These are phyloP conservation scores for Dreissena polymorpha DNA, from an alignment of 1,140 invertebrate species.

Conservation along the genomic window DNA sequence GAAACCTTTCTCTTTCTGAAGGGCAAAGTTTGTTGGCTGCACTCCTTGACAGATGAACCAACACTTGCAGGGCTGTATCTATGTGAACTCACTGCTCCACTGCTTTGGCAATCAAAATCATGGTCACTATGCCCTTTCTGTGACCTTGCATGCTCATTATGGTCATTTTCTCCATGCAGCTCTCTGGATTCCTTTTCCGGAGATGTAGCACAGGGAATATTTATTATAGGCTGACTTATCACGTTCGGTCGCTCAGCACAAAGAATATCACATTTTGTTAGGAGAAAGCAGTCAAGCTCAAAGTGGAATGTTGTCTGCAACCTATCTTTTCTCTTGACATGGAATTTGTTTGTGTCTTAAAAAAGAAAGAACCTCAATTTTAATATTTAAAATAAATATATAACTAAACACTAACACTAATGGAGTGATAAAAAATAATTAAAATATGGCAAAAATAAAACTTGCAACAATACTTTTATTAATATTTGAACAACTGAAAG, in stretches of 20 bases:
- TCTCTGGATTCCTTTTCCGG: neutral
- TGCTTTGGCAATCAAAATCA: too few relatives aligned
- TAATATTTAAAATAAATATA: constrained; percentile 9
- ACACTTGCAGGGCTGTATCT: neutral
- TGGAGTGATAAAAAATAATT: too few relatives aligned
- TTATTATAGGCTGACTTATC: neutral
- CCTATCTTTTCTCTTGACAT: constrained; percentile 57
- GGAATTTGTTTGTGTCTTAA: constrained; percentile 56
- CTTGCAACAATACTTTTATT: too few relatives aligned
- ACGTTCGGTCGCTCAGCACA: neutral
- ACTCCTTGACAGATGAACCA: constrained; percentile 31
- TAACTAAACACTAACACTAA: too few relatives aligned
- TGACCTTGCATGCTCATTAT: too few relatives aligned
- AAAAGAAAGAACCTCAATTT: neutral
- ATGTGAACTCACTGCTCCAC: neutral
- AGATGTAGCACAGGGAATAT: neutral
- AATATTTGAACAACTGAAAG: too few relatives aligned
- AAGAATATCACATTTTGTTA: constrained; percentile 46
- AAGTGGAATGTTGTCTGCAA: constrained; percentile 52
- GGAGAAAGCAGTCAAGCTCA: constrained; percentile 52
- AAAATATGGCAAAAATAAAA: too few relatives aligned
- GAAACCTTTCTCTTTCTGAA: constrained; percentile 42
- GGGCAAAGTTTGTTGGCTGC: constrained; percentile 25
- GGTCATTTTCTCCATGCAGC: too few relatives aligned
- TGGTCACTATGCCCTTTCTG: too few relatives aligned